Base-by-base conservation (phyloP, 2,797 vertebrate species). In the Anas georgica region DNA sequence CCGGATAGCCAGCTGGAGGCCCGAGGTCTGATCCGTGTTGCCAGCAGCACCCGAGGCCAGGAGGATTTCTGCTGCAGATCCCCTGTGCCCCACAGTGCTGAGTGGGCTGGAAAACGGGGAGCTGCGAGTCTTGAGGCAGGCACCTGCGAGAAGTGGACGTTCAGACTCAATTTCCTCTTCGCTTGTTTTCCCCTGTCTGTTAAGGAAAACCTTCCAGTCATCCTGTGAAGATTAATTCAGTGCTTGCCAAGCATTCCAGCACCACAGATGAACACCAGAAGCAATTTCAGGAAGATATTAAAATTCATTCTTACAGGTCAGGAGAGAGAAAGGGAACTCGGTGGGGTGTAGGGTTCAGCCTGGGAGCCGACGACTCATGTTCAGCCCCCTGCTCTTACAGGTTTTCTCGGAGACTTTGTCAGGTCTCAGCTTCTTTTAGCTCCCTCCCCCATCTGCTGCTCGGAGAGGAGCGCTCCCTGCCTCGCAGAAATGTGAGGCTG, bases 231-330 rank as follows among this genome's bases (percentile, higher is more conserved):
- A 72, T 91, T 56, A 90, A 64, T 91, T 88, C 60, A 46, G 56
- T 66, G 76, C 70, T 95, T 88, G 67, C 72, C 70, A 86, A 67
- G 60, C 72, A 29, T 93, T 93, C 63, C 74, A 43, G 58, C 68
- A 70, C 62, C 41, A 66, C 81, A 95, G 78, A 86, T 72, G 86
- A 96, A 33, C 75, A 74, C 69, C 84, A 88, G 91, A 92, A 91
- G 62, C 82, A 83, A 63, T 91, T 91, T 94, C 81, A 96, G 59
- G 63, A 93, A 79, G 74, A 90, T 67, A 86, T 73, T 79, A 91
- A 91, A 91, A 91, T 93, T 90, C 31, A 1, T 76, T 76, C 52
- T 85, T 91, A 35, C 50, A 35, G 33, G 50, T 90, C 67, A 90
- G 26, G 50, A 78, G 67, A 66, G 70, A 84, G 33, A 86, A 86